Evolutionary conservation across 2,797 vertebrate genomes (phyloP).

Genomic region (Bradypodion pumilum): DNA sequence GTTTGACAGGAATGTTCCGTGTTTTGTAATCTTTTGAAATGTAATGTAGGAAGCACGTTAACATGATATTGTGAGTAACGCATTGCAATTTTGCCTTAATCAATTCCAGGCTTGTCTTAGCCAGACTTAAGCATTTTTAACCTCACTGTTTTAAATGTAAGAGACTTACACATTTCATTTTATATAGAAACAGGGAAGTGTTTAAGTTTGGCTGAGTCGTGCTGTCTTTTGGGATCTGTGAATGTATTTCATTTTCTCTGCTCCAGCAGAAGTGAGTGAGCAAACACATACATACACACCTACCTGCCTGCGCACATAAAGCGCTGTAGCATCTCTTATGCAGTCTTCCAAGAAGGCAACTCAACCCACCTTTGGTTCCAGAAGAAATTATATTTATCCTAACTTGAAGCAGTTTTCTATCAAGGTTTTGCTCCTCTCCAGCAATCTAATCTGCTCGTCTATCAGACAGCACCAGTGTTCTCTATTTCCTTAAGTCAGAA

Average conservation of each 20-base stretch:
- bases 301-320: not conserved
- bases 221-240: conserved; percentile 28
- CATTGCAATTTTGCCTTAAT: conserved; percentile 43
- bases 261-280: conserved; percentile 24
- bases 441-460: not conserved
- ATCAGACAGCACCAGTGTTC: conserved; percentile 6
- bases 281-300: not conserved
- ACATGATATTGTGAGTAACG: conserved; percentile 2
- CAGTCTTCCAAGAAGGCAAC: not conserved
- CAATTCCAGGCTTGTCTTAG: not conserved
- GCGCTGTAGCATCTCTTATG: not conserved
- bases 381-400: not conserved
- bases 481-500: conserved; percentile 11
- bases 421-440: not conserved
- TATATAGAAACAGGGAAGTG: not conserved
- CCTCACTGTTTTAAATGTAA: not conserved
- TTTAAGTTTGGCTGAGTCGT: conserved; percentile 41
- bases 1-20: conserved; percentile 16
- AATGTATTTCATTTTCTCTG: conserved; percentile 37
- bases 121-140: not conserved
- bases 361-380: conserved; percentile 12
- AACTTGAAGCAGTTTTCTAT: not conserved
- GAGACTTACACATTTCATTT: not conserved
- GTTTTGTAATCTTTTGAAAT: conserved; percentile 14
- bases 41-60: not conserved